Evolutionary conservation across 2,113 vertebrate species (phyloP).

Genomic region (Gambusia holbrooki): DNA sequence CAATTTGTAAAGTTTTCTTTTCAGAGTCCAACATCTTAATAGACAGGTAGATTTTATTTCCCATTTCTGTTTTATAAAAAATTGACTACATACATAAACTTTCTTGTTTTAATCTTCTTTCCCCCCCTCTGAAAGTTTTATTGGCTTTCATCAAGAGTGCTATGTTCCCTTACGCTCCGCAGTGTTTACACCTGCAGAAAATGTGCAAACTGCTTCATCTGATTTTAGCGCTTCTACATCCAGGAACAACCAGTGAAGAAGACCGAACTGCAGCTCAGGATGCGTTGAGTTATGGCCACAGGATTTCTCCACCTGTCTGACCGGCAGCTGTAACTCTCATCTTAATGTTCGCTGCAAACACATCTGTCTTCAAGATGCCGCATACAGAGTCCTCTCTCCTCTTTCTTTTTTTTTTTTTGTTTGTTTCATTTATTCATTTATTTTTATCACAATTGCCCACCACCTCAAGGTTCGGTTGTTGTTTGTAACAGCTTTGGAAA

Average conservation of each 20-base stretch:
- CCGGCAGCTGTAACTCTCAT: neutral
- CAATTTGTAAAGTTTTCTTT: neutral
- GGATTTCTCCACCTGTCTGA: neutral
- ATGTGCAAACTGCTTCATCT: neutral
- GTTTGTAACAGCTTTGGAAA: neutral
- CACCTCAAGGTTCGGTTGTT: neutral
- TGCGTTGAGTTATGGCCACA: no score
- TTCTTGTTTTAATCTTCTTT: neutral
- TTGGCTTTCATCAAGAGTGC: neutral
- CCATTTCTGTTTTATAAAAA: neutral
- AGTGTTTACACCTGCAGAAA: neutral
- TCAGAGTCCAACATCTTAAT: neutral
- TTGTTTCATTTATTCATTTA: neutral
- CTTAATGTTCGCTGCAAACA: neutral
- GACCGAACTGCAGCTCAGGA: no score
- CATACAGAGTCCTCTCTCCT: neutral
- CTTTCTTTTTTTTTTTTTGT: no score
- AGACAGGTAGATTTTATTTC: neutral
- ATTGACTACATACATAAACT: neutral
- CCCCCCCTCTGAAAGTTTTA: neutral
- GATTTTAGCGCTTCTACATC: neutral
- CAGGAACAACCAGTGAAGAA: no score
- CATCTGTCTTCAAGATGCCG: neutral
- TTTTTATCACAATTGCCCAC: neutral
- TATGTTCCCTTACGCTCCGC: neutral